Evolutionary conservation across 1,140 invertebrate species (phyloP), one percentile per base, ranked within the genome.

Genomic region (Belonocnema kinseyi): DNA sequence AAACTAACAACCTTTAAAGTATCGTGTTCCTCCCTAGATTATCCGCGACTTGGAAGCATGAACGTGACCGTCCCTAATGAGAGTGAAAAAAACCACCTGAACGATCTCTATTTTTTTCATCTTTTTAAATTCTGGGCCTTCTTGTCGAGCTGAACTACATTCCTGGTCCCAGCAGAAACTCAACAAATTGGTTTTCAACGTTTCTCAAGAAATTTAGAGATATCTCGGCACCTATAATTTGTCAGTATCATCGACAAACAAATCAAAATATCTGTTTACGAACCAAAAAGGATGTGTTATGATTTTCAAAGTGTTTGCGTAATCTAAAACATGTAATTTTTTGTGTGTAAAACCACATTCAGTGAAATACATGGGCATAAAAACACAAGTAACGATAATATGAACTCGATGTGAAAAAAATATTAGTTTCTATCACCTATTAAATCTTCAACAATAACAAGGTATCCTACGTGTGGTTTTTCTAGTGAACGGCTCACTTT

Each of bases 21-120:
- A 66, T 66, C 61, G 40, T 66, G 13, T 66, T 40, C 61, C 61
- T 66, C 61, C 61, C 61, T 8, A 8, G 61, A 66, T 14, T 66
- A 40, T n/a, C 33, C 21, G 26, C 21, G 26, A 66, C 58, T 66
- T 6, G 40, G 40, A 66, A 40, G 61, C 61, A 8, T 66, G 26
- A 46, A 66, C 61, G 58, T 66, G 58, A 33, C 33, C 58, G 61
- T 66, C 61, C 61, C 61, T 66, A 66, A 66, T 66, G 61, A 66
- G 61, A 66, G 61, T 33, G 40, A 40, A 21, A 13, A 21, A 13
- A 66, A 33, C 61, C 33, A 66, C 61, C 33, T 40, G 61, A 66
- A 33, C 33, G 40, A 66, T n/a, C 17, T 56, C 61, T 66, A 66
- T 33, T 66, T 16, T 16, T 66, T 66, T 66, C 26, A 2, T 66